phyloP scores from a whole-genome alignment of 2,797 vertebrate genomes.

The Ambastaia sidthimunki region DNA sequence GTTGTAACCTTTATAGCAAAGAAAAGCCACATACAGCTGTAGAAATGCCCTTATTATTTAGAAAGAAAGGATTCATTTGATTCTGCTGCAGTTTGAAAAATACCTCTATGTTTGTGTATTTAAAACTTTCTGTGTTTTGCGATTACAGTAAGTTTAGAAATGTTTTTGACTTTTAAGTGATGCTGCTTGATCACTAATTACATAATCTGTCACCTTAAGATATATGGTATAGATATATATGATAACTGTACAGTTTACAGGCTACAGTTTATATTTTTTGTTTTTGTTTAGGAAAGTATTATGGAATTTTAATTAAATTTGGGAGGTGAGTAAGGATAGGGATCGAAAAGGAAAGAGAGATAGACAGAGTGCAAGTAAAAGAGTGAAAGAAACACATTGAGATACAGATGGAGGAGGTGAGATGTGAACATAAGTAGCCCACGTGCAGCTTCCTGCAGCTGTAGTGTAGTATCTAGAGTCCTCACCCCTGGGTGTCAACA shows the following conservation, averaged over 20 bases:
- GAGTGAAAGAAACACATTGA: slow-evolving; percentile 29
- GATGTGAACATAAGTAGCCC: slow-evolving; percentile 49
- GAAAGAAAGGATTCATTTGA: slow-evolving; percentile 33
- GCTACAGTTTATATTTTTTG: no score
- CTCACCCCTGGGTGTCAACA: slow-evolving; percentile 82
- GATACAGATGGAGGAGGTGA: slow-evolving; percentile 39
- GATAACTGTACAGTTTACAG: no score
- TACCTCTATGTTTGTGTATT: no score
- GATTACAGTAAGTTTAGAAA: no score
- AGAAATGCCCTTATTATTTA: slow-evolving; percentile 2
- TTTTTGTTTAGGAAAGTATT: neutral
- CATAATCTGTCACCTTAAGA: no score
- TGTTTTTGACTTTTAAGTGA: no score
- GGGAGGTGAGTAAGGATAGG: no score
- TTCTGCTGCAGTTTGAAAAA: no score
- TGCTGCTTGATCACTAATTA: no score
- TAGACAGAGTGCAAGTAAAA: neutral
- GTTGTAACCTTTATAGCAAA: slow-evolving; percentile 45
- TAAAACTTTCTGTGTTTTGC: neutral
- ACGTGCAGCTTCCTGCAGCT: slow-evolving; percentile 57
- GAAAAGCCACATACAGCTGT: slow-evolving; percentile 28
- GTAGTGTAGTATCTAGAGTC: slow-evolving; percentile 68
- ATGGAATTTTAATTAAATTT: slow-evolving; percentile 6
- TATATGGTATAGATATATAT: neutral
- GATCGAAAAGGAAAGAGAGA: neutral